Evolutionary conservation across 2,797 vertebrate genomes (phyloP).

Genomic region (Myotis vivesi): DNA sequence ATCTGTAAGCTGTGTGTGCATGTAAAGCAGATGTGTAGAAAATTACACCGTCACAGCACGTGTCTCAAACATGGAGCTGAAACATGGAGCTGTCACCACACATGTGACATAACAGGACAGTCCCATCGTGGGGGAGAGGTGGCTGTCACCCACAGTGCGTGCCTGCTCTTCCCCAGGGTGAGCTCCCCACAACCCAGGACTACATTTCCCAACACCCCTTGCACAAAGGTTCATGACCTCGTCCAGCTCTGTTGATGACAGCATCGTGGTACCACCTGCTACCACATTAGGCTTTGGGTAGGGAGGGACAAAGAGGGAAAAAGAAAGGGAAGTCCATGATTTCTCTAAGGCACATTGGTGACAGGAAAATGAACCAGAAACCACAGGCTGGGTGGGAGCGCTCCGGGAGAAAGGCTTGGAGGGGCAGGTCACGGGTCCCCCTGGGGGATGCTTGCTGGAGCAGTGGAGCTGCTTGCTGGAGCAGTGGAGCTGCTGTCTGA

Average conservation of each 20-base stretch:
- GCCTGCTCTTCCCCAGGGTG: background rate
- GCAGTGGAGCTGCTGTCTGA: rapidly evolving
- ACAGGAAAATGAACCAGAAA: background rate
- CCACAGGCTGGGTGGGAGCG: rapidly evolving
- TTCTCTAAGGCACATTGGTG: background rate
- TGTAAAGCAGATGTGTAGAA: too few species aligned
- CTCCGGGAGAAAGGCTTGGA: background rate
- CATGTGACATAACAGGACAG: rapidly evolving
- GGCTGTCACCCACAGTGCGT: rapidly evolving
- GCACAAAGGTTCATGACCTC: background rate
- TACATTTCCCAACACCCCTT: rapidly evolving
- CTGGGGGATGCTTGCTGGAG: background rate
- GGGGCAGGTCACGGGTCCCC: background rate
- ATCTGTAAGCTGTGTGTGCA: background rate
- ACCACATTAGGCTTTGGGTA: rapidly evolving
- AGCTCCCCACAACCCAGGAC: too few species aligned
- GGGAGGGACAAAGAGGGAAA: background rate
- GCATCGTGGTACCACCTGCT: rapidly evolving
- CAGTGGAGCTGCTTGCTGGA: rapidly evolving
- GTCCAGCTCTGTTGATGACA: rapidly evolving
- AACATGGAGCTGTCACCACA: rapidly evolving
- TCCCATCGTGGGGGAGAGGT: rapidly evolving
- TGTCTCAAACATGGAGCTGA: background rate
- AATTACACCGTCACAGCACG: too few species aligned
- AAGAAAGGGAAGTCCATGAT: background rate